Evolutionary conservation across 2,113 vertebrate genomes (phyloP), one percentile per base, ranked within the genome.

Genomic region (Toxotes jaculatrix): DNA sequence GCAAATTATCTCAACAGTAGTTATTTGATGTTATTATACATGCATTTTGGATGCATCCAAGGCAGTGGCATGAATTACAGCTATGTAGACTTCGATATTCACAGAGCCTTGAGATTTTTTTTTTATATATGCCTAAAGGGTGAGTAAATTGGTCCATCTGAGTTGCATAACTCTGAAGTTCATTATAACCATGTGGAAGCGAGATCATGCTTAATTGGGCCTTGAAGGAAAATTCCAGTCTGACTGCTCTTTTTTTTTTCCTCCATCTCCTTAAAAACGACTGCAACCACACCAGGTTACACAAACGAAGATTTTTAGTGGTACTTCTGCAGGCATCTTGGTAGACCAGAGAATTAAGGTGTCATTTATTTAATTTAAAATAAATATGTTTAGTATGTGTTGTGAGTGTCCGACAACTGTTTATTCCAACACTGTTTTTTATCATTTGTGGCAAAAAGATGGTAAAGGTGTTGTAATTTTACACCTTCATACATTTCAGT

Each of bases 151-250:
- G 27, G 55, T 62, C 40, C 64, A 13, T 75, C 64, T 45, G 43
- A 63, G 83, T 82, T 88, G 27, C 74, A 49, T 68, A 90, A 84
- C 32, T 82, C 55, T 36, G 19, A 55, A 72, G 61, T 74, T 87
- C 56, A 77, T 79, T 60, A 72, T 45, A 60, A 71, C 32, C 64
- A 36, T 74, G 31, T 85, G 47, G 31, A 65, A 68, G 59, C 77
- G 9, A 77, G 63, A 61, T 69, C 55, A 19, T 56, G 23, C 17
- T 60, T 82, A 86, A 92, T 86, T 87, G 77, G 84, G 61, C 80
- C 86, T 85, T 82, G 14, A 74, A 85, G 86, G 59, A 53, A 82
- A 71, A 61, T 47, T 77, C 19, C 34, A 27, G 55, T 56, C 49
- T 63, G 55, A 68, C 56, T 47, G 32, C 17, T 55, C 47, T 55